A percentile compares a stretch with the other conserved stretches of the same genome.
These are phyloP conservation scores for Baccha elongata DNA, from an alignment of 2,888 invertebrate genomes.

Conservation along the genomic window DNA sequence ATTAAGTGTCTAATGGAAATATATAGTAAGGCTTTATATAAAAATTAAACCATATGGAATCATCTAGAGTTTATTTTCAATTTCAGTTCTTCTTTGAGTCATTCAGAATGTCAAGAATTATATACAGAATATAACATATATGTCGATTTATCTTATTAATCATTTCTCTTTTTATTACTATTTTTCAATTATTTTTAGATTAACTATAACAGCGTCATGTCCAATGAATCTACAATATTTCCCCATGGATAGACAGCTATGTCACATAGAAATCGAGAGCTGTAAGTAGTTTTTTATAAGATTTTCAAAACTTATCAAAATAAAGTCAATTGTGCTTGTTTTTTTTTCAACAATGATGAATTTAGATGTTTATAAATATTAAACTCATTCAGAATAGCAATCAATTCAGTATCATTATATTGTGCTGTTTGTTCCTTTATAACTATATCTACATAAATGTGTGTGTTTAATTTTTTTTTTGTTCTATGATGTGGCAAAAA, in stretches of 20 bases:
- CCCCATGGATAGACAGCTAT: slow-evolving; percentile 97
- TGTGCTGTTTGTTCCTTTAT: slow-evolving; percentile 66
- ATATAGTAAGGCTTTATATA: no score
- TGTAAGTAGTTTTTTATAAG: slow-evolving; percentile 89
- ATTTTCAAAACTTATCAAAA: slow-evolving; percentile 24
- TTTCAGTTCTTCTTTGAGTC: no score
- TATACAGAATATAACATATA: no score
- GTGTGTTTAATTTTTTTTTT: slow-evolving; percentile 32
- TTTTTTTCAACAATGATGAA: slow-evolving; percentile 17
- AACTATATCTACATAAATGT: slow-evolving; percentile 16
- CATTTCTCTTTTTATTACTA: no score
- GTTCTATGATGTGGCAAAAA: slow-evolving; percentile 45
- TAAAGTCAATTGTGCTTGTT: slow-evolving; percentile 54
- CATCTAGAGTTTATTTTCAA: no score
- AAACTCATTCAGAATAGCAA: slow-evolving; percentile 61
- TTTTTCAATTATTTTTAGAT: slow-evolving; percentile 80
- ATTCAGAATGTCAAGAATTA: no score
- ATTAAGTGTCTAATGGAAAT: no score
- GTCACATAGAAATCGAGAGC: slow-evolving; percentile 98
- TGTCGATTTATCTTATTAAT: no score
- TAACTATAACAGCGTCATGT: slow-evolving; percentile 97
- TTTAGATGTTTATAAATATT: slow-evolving; percentile 31
- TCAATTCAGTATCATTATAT: slow-evolving; percentile 47
- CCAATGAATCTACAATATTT: slow-evolving; percentile 98
- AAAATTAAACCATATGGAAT: no score